Evolutionary conservation across 2,113 vertebrate species (phyloP).

Genomic region (Oryzias woworae): DNA sequence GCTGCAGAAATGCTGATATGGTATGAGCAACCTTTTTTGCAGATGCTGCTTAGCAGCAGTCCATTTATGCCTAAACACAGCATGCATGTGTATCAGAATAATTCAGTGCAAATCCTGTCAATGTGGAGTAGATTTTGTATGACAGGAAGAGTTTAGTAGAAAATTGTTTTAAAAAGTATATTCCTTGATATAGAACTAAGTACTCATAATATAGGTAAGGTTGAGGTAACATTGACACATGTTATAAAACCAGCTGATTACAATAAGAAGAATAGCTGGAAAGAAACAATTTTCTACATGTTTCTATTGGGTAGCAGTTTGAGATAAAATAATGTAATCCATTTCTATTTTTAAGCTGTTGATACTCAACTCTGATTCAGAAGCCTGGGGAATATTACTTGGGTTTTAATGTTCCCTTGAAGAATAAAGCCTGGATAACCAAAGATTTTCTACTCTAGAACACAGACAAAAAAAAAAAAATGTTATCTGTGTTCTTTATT

Average conservation of each 20-base stretch:
- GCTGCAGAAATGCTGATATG: conserved; percentile 19
- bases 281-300: background rate
- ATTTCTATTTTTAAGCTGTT: background rate
- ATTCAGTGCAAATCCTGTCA: background rate
- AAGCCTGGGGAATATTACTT: background rate
- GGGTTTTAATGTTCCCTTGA: background rate
- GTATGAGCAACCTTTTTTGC: background rate
- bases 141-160: too few relatives aligned
- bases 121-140: too few relatives aligned
- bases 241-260: too few relatives aligned
- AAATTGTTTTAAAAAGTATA: too few relatives aligned
- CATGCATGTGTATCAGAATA: background rate
- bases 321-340: background rate
- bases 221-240: too few relatives aligned
- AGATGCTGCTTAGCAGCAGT: background rate
- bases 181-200: too few relatives aligned
- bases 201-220: too few relatives aligned
- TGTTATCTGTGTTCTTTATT: background rate
- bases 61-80: background rate
- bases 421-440: background rate
- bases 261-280: too few relatives aligned
- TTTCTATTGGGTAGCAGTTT: background rate
- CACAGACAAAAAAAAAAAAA: background rate
- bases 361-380: background rate
- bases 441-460: background rate